Base-by-base conservation (phyloP, 2,113 vertebrate genomes). In the Ramphastos sulfuratus region DNA sequence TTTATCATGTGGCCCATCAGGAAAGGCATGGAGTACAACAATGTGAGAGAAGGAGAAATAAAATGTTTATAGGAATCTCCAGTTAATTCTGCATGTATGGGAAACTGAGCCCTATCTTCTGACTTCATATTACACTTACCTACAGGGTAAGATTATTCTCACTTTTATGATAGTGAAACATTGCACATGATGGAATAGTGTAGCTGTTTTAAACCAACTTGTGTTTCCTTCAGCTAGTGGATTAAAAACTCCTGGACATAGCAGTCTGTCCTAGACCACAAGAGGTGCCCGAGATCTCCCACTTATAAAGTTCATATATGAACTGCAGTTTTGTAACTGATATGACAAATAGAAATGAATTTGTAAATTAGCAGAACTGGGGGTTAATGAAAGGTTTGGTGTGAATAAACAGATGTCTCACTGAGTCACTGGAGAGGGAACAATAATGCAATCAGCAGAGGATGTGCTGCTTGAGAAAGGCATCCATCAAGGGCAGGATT, bases 391-490 rank as follows among this genome's bases (percentile, higher is more conserved):
- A 82, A 94, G 50, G 85, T 85, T 87, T 89, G 48, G 8, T 95
- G 46, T 87, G 85, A 94, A 95, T 79, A 94, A 95, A 74, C 66
- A 85, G 69, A 65, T 90, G 66, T 88, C 21, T 89, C 83, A 65
- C 33, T 65, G 78, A 93, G 54, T 58, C 87, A 87, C 50, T 82
- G 84, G 65, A 91, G 75, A 27, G 63, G 76, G 78, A 94, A 93
- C 91, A 96, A 94, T 96, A 93, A 93, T 74, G 92, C 91, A 95
- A 94, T 96, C 96, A 97, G 75, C 83, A 87, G 67, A 96, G 87
- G 75, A 89, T 91, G 37, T 87, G 65, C 77, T 87, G 42, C 85
- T 60, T 86, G 39, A 81, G 86, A 96, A 78, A 84, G 89, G 75
- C 80, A 87, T 71, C 73, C 16, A 33, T 46, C 5, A 7, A 93